These are phyloP conservation scores for Pseudorectes ferrugineus DNA, from an alignment of 2,113 vertebrate genomes.

Conservation along the genomic window DNA sequence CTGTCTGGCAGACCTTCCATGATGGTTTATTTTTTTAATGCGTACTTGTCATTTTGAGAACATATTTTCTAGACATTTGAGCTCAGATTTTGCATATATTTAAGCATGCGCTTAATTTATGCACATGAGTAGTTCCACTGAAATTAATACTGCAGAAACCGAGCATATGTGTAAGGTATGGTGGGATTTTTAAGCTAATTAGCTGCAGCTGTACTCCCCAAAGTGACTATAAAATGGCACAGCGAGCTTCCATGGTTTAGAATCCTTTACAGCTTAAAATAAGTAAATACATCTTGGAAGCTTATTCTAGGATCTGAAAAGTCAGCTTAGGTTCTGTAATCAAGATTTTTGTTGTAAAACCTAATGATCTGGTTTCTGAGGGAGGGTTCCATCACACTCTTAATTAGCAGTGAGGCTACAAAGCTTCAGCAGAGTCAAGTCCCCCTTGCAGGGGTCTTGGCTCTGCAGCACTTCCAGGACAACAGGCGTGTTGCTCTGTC, in stretches of 20 bases:
- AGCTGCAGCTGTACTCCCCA: conserved; percentile 19
- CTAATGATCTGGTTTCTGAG: neutral
- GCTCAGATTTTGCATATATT: conserved; percentile 59
- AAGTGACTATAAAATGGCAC: neutral
- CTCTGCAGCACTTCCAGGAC: neutral
- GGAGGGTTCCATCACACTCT: neutral
- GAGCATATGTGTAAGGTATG: conserved; percentile 40
- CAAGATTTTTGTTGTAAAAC: neutral
- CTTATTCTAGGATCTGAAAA: neutral
- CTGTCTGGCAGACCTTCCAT: conserved; percentile 19
- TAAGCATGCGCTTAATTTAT: conserved; percentile 64
- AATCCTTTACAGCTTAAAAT: neutral
- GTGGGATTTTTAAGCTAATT: conserved; percentile 23
- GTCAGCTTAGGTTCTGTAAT: neutral
- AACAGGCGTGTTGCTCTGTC: neutral
- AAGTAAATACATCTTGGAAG: neutral
- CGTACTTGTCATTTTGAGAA: conserved; percentile 42
- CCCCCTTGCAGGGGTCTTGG: neutral
- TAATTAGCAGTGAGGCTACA: neutral
- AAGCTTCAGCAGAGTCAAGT: neutral
- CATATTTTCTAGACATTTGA: conserved; percentile 38
- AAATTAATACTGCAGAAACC: conserved; percentile 57
- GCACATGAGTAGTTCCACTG: conserved; percentile 60
- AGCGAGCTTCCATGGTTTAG: neutral
- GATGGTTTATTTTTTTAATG: conserved; percentile 3